Evolutionary conservation across 2,888 invertebrate species (phyloP), one percentile per base, ranked within the genome.

Genomic region (Morpho deidamia): DNA sequence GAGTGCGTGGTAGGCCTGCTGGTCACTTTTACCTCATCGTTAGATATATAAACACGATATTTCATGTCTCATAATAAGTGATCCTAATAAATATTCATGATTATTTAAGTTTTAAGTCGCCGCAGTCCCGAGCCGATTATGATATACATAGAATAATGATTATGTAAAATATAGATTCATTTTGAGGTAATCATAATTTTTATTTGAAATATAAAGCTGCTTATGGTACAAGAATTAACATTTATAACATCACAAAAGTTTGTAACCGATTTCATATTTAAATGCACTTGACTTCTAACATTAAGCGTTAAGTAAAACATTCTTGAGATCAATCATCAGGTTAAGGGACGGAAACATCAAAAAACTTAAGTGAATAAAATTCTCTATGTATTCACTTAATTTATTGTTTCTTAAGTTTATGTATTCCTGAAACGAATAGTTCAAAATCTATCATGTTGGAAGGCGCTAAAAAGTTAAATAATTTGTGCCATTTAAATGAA

Each of bases 161-260:
- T 23, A 23, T 5, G 23, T 23, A 23, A 34, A 7, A 38, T 23
- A 42, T 9, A 8, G 4, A 11, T 23, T 38, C 14, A 32, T 46
- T 39, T 38, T 38, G 23, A 38, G 39, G 47, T 40, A 11, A 48
- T 34, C 33, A 40, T 12, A 47, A 40, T 33, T 33, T 48, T 32
- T 40, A 33, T 40, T 39, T 48, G 47, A 40, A 33, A 11, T 9
- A 47, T 23, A 39, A 48, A 48, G 40, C 47, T 40, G 32, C 40
- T 40, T 40, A 48, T 11, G 40, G 34, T 23, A 33, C 39, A 47
- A 11, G 48, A 51, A 57, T 57, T 57, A 40, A 51, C 51, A 57
- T 57, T n/a, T n/a, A n/a, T n/a, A n/a, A n/a, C n/a, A n/a, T n/a
- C n/a, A 47, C 44, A 47, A 54, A 57, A 54, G 38, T 51, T 37